Evolutionary conservation across 2,888 invertebrate genomes (phyloP), one percentile per base, ranked within the genome.

Genomic region (Crossocerus cetratus): DNA sequence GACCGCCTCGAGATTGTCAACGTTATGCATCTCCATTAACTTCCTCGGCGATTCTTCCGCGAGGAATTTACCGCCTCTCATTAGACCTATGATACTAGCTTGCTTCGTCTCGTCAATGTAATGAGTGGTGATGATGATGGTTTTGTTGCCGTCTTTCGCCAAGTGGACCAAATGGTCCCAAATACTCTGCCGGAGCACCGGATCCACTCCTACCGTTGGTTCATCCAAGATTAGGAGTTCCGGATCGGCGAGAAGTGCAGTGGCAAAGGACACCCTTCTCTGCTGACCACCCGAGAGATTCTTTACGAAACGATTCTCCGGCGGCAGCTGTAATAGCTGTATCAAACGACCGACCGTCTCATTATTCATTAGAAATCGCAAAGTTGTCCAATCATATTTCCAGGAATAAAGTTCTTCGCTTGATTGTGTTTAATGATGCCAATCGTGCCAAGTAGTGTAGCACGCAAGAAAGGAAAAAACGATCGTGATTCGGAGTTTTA

Each of bases 171-270:
- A 91, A 90, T 96, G 95, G 88, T 96, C 95, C 96, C 96, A 96
- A 82, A 96, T 96, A 83, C 94, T 95, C 89, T 96, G 95, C 74
- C 97, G 91, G 13, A 98, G 91, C 44, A 98, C 93, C 0, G 98
- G 98, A 91, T 98, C 98, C 1, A 98, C 96, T 44, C 98, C 98
- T 16, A 97, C 98, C 0, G 98, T 98, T 0, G 98, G 98, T 86
- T 98, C 98, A 86, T 98, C 98, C 69, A 98, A 91, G 84, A 98
- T 98, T 72, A 98, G 91, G 42, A 98, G 92, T 87, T 97, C 97
- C 0, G 98, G 98, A 74, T 96, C 95, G 78, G 98, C 97, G 54
- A 98, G 92, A 42, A 98, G 91, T 0, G 98, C 97, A 0, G 96
- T 96, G 0, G 97, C 96, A 81, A 98, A 93, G 0, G 98, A 98